These are phyloP conservation scores for Epistrophella euchroma DNA, from an alignment of 2,888 invertebrate species.

Conservation along the genomic window DNA sequence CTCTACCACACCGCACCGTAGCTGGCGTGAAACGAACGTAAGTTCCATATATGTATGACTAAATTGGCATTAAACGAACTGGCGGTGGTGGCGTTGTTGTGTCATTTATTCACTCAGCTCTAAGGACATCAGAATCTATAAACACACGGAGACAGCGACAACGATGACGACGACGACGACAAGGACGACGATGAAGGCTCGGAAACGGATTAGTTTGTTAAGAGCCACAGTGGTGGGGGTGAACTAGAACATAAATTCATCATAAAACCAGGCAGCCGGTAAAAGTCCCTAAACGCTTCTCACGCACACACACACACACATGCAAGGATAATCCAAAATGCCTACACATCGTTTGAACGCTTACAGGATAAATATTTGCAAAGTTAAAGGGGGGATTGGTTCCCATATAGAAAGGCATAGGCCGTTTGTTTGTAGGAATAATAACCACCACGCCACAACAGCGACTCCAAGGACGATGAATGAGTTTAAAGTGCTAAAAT, in stretches of 20 bases:
- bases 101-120: constrained; percentile 73
- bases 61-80: constrained; percentile 74
- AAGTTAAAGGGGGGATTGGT: constrained; percentile 19
- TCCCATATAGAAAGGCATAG: constrained; percentile 30
- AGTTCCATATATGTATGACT: constrained; percentile 66
- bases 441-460: constrained; percentile 57
- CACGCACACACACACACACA: constrained; percentile 1
- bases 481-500: constrained; percentile 66
- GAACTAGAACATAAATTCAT: constrained; percentile 75
- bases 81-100: constrained; percentile 53
- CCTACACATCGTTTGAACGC: constrained; percentile 67
- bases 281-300: constrained; percentile 66
- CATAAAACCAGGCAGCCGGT: constrained; percentile 68
- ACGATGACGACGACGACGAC: constrained; percentile 29
- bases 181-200: constrained; percentile 55
- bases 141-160: constrained; percentile 44
- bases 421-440: constrained; percentile 33
- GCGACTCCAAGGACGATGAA: constrained; percentile 39
- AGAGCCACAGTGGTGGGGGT: constrained; percentile 12
- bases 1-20: no score
- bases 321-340: constrained; percentile 68
- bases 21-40: constrained; percentile 46
- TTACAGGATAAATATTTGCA: constrained; percentile 73
- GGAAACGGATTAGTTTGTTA: constrained; percentile 67
- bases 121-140: constrained; percentile 61